Base-by-base conservation (phyloP, 2,888 invertebrate genomes). In the Imbricaverruca yamaguchii region DNA sequence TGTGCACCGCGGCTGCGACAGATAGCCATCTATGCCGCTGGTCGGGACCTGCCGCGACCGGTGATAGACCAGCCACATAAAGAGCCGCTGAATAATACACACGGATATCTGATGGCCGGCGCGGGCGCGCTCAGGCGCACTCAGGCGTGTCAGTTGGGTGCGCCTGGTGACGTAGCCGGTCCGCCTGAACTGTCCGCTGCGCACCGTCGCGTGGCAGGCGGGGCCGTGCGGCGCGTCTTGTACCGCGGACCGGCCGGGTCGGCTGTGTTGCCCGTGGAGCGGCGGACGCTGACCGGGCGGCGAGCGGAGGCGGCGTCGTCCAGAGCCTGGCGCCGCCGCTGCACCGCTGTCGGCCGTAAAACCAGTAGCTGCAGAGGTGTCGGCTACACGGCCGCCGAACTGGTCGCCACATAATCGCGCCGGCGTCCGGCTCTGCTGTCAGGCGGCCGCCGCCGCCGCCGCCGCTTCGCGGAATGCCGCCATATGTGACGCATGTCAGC, bases 361-460 rank as follows among this genome's bases (percentile, higher is more conserved):
- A 69, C 69, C 69, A 69, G 69, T 69, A 69, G 69, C 69, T 69
- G 69, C 69, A 12, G 39, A 69, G 69, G 69, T 69, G 69, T 69
- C 69, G 39, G 39, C 69, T 9, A 15, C 39, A 13, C 39, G 69
- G 39, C 39, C 69, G 25, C n/a, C 69, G 39, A 9, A 11, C 65
- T 13, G 10, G 65, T 67, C 65, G 65, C 23, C 65, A 39, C 39
- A 39, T 39, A 39, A 39, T 39, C 39, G 39, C 39, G 39, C 39
- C 39, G 39, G 39, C 39, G 39, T 39, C 39, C 39, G 39, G 39
- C 39, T 39, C 39, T 39, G 39, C 65, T 25, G 69, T 13, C 65
- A 10, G 65, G 8, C 23, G n/a, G 65, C 23, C 65, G n/a, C 65
- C 65, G 65, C 23, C 69, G 69, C 69, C n/a, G 65, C 65, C 23